Percentiles rank a stretch among this genome's conserved stretches.
phyloP scores from a whole-genome alignment of 2,113 vertebrate genomes.

The Cebidichthys violaceus region DNA sequence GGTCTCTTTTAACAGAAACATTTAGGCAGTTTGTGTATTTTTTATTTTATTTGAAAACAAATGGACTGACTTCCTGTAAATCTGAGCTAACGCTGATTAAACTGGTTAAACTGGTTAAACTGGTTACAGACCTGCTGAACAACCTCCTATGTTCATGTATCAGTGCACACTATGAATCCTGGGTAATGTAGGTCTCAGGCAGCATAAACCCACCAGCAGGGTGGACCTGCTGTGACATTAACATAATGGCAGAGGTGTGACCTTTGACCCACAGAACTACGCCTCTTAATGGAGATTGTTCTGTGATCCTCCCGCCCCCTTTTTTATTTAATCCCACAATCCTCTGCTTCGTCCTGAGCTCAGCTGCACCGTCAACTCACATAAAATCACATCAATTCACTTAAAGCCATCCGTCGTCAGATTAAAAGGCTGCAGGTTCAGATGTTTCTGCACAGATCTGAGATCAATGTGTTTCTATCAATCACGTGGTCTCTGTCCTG shows the following conservation, averaged over 20 bases:
- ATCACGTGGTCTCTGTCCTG: no score
- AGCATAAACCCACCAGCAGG: not conserved
- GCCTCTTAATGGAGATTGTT: slow-evolving; percentile 65
- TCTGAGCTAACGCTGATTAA: no score
- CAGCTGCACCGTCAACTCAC: slow-evolving; percentile 42
- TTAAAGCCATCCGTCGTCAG: slow-evolving; percentile 43
- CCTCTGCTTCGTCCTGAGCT: slow-evolving; percentile 42
- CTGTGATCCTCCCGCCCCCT: slow-evolving; percentile 24
- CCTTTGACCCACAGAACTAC: slow-evolving; percentile 33
- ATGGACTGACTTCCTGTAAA: no score
- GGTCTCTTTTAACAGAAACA: no score
- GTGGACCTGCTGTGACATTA: slow-evolving; percentile 13
- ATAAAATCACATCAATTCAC: slow-evolving; percentile 40
- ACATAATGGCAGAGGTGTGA: slow-evolving; percentile 44
- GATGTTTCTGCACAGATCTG: slow-evolving; percentile 67
- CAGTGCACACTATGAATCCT: not conserved
- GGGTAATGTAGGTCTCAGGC: not conserved
- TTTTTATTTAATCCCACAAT: slow-evolving; percentile 72
- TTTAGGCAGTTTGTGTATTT: no score
- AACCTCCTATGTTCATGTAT: not conserved
- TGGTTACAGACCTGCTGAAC: not conserved
- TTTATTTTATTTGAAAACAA: no score
- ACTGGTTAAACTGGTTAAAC: no score
- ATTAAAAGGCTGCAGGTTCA: slow-evolving; percentile 33
- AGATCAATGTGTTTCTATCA: no score